A percentile compares a stretch with the other conserved stretches of the same genome.
phyloP scores from a whole-genome alignment of 2,113 vertebrate species.

The Mystacornis crossleyi region DNA sequence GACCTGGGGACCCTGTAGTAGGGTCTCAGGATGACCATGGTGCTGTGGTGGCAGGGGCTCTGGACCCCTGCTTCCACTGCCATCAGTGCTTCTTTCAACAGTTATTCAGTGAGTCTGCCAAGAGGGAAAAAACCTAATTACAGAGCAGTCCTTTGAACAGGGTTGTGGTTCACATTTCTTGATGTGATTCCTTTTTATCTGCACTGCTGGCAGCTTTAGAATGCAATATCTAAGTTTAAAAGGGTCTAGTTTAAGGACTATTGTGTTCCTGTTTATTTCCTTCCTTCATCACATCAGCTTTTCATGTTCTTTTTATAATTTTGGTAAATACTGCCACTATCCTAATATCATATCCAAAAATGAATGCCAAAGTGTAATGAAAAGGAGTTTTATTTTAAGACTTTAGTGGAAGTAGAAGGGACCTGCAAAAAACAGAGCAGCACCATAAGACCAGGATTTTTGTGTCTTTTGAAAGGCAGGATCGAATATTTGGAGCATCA shows the following conservation, averaged over 20 bases:
- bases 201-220: not conserved
- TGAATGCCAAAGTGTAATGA: not conserved
- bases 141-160: not conserved
- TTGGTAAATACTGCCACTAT: not conserved
- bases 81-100: not conserved
- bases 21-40: not conserved
- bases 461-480: not conserved
- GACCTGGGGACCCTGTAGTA: not conserved
- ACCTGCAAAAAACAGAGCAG: not conserved
- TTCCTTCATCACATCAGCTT: not conserved
- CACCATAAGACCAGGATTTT: not conserved
- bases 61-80: not conserved
- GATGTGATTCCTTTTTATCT: not conserved
- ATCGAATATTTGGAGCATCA: not conserved
- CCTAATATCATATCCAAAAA: not conserved
- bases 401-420: not conserved
- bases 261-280: not conserved
- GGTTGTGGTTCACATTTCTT: not conserved
- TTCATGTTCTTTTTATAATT: not conserved
- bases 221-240: not conserved
- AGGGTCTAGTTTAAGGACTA: not conserved
- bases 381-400: slow-evolving; percentile 24
- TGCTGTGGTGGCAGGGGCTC: not conserved
- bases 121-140: not conserved
- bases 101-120: not conserved